A percentile compares a stretch with the other conserved stretches of the same genome.
phyloP scores from a whole-genome alignment of 2,888 invertebrate genomes.

The Beris morrisii region DNA sequence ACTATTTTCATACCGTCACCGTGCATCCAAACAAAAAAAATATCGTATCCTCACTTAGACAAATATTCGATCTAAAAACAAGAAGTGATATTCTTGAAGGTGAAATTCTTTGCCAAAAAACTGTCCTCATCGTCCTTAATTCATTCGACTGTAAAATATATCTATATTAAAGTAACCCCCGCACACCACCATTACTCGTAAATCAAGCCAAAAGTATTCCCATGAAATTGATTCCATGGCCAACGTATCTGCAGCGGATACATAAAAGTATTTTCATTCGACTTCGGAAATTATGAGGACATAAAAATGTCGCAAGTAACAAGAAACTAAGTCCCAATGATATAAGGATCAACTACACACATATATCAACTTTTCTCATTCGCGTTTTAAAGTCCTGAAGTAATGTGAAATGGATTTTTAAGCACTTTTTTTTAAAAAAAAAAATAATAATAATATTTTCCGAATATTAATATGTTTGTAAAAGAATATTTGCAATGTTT shows the following conservation, averaged over 20 bases:
- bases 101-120: too few species aligned
- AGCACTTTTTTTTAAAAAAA: not conserved
- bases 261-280: slow-evolving; percentile 7
- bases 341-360: slow-evolving; percentile 3
- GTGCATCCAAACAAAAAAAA: too few species aligned
- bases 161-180: too few species aligned
- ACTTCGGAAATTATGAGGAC: slow-evolving; percentile 25
- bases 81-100: too few species aligned
- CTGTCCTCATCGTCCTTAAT: too few species aligned
- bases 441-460: slow-evolving; percentile 3
- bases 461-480: not conserved
- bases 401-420: too few species aligned
- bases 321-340: slow-evolving; percentile 23
- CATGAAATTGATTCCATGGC: slow-evolving; percentile 9
- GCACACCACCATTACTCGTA: too few species aligned
- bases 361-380: not conserved
- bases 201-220: not conserved
- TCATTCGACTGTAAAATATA: too few species aligned
- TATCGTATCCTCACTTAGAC: too few species aligned
- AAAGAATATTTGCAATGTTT: not conserved
- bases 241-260: not conserved
- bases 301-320: slow-evolving; percentile 25
- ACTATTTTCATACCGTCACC: too few species aligned
- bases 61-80: too few species aligned
- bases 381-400: not conserved